These are phyloP conservation scores for Tachina fera DNA, from an alignment of 2,888 invertebrate species.

Conservation along the genomic window DNA sequence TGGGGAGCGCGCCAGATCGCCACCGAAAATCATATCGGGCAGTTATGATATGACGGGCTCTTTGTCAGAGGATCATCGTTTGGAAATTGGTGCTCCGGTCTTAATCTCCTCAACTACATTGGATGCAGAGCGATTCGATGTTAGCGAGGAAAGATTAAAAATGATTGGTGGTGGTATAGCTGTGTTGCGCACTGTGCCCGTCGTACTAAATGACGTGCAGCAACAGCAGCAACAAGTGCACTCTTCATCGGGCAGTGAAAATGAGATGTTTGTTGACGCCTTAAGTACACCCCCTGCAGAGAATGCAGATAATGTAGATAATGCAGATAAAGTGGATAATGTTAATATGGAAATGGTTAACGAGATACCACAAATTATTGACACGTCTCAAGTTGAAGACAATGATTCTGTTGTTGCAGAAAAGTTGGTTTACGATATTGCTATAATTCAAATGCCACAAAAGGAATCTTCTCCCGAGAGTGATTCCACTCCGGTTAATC, in stretches of 20 bases:
- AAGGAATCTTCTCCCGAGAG: conserved; percentile 50
- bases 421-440: conserved; percentile 61
- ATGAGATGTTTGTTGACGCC: conserved; percentile 81
- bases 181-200: conserved; percentile 55
- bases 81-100: conserved; percentile 82
- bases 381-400: not conserved
- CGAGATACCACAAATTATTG: conserved; percentile 55
- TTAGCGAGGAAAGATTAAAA: conserved; percentile 77
- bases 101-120: conserved; percentile 82
- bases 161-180: conserved; percentile 79
- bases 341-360: conserved; percentile 71
- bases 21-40: conserved; percentile 78
- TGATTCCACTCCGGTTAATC: conserved; percentile 64
- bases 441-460: not conserved
- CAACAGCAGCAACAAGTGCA: conserved; percentile 72
- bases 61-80: conserved; percentile 81
- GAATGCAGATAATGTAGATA: not conserved
- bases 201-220: conserved; percentile 44
- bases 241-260: conserved; percentile 79
- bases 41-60: conserved; percentile 83
- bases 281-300: conserved; percentile 76
- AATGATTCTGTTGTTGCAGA: conserved; percentile 39
- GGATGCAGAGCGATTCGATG: conserved; percentile 80
- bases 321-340: conserved; percentile 63
- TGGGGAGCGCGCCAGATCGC: conserved; percentile 77